A percentile compares a stretch with the other conserved stretches of the same genome.
These are phyloP conservation scores for Varanus komodoensis DNA, from an alignment of 2,113 vertebrate genomes.

Conservation along the genomic window DNA sequence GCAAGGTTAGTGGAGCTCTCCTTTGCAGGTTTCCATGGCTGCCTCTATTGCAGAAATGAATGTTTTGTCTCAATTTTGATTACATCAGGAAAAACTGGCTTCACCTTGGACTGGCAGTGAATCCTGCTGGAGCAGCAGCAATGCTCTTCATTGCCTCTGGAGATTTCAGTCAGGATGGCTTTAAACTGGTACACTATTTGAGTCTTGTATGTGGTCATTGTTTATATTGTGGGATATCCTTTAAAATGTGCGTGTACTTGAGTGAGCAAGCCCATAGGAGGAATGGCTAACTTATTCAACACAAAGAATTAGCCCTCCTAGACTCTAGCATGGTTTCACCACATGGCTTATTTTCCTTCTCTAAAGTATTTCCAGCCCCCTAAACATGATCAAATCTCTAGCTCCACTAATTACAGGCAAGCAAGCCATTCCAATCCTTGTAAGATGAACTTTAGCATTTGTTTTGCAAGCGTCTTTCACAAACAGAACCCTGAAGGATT, in stretches of 20 bases:
- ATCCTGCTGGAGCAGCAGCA: too few species aligned
- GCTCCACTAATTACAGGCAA: neutral
- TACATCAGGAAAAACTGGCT: too few species aligned
- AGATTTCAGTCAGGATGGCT: neutral
- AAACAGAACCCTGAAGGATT: constrained; percentile 11
- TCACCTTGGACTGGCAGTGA: too few species aligned
- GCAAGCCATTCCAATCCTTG: constrained; percentile 9
- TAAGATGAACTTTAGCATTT: constrained; percentile 38
- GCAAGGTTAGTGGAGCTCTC: too few species aligned
- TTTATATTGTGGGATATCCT: neutral
- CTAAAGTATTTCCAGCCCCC: neutral
- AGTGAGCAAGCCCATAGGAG: neutral
- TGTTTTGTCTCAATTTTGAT: too few species aligned
- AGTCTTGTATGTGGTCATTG: neutral
- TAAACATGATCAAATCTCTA: neutral
- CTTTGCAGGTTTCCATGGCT: too few species aligned
- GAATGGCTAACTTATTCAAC: neutral
- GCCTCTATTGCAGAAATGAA: too few species aligned
- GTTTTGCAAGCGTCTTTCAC: constrained; percentile 34
- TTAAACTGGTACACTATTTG: neutral
- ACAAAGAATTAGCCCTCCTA: neutral
- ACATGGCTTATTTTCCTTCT: neutral
- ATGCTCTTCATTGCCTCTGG: neutral
- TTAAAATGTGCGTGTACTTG: neutral
- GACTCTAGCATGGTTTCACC: neutral